phyloP scores from a whole-genome alignment of 2,113 vertebrate species.

The Gallinago jamesoni region DNA sequence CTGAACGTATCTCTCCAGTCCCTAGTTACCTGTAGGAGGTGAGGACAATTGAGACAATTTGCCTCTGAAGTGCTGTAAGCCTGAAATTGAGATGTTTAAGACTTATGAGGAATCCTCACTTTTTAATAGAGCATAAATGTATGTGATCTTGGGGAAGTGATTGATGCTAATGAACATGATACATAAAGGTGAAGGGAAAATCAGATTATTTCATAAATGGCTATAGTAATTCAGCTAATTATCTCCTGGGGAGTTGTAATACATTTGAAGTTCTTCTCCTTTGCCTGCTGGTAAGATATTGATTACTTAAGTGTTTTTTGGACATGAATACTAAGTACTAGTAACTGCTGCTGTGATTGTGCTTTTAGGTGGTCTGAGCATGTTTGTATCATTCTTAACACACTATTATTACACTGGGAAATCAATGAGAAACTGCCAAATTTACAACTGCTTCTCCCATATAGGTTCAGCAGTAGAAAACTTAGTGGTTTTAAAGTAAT shows the following conservation, averaged over 20 bases:
- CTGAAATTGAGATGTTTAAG: conserved; percentile 60
- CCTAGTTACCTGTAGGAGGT: neutral
- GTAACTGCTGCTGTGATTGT: neutral
- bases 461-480: neutral
- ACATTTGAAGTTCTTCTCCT: conserved; percentile 60
- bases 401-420: neutral
- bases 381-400: neutral
- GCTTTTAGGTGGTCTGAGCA: neutral
- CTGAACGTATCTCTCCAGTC: neutral
- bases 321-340: neutral
- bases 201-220: conserved; percentile 69
- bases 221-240: conserved; percentile 75
- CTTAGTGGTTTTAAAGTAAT: neutral
- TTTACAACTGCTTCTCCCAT: neutral
- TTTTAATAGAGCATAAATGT: conserved; percentile 48
- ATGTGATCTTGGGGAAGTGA: conserved; percentile 64
- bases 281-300: conserved; percentile 6
- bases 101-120: conserved; percentile 11
- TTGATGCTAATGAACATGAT: conserved; percentile 66
- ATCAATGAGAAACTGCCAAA: neutral
- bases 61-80: neutral
- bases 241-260: conserved; percentile 66
- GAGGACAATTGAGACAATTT: neutral
- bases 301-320: conserved; percentile 17
- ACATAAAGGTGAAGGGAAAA: conserved; percentile 62